Base-by-base conservation (phyloP, 2,113 vertebrate species). In the Pangasianodon gigas region DNA sequence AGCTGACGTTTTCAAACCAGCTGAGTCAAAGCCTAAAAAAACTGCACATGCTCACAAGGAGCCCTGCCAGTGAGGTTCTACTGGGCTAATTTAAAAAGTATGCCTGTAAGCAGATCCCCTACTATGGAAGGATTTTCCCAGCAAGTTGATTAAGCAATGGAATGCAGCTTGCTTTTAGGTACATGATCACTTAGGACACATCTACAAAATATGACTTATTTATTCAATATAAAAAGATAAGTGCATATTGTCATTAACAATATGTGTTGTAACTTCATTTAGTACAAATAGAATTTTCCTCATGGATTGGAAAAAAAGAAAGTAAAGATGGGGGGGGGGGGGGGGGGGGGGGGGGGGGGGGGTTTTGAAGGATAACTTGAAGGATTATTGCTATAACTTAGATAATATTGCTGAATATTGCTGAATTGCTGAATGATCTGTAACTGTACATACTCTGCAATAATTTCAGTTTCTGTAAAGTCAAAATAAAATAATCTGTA, bases 91-190 rank as follows among this genome's bases (percentile, higher is more conserved):
- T 84, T 84, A 84, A 84, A 62, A 62, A 84, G 82, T 84, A 60
- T 83, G 54, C 37, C 56, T 84, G 82, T 60, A 84, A 84, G 82
- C 82, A 84, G 56, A 84, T 84, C 82, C 41, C 56, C 37, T 62
- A 62, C 37, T 60, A 84, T 62, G 56, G 52, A 60, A 84, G 56
- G 82, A 84, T 84, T 58, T 60, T 84, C 21, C 37, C 82, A 60
- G 54, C 9, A 58, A 44, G 82, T 84, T 41, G 10, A 60, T 60
- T 60, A 62, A 46, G 56, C 37, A 46, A 16, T 62, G 56, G 37
- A 84, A 84, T 84, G 81, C 54, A 58, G 19, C 32, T 58, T 83
- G 56, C 82, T 62, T 84, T 84, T 46, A 84, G 32, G 52, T 37
- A 14, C 82, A 84, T 62, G 56, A 46, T 84, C 37, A 32, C 29